phyloP scores from a whole-genome alignment of 2,888 invertebrate species.

The Meteorus cinctellus region DNA sequence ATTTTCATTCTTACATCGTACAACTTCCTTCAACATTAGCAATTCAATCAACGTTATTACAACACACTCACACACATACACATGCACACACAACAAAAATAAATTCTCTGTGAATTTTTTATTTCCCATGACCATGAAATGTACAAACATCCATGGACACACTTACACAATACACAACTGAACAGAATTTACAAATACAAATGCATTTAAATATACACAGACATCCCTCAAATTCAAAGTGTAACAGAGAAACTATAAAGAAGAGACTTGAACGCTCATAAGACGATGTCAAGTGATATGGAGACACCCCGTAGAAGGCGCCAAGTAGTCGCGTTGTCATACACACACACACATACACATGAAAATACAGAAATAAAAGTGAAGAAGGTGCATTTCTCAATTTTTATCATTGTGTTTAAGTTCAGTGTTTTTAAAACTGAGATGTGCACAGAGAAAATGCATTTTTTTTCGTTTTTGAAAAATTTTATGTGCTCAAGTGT shows the following conservation, averaged over 20 bases:
- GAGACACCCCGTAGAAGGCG: slow-evolving; percentile 48
- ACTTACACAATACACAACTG: background rate
- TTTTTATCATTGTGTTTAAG: background rate
- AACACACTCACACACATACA: background rate
- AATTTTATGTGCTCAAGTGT: too few relatives aligned
- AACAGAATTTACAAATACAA: background rate
- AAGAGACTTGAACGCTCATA: slow-evolving; percentile 44
- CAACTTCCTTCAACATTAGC: background rate
- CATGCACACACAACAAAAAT: background rate
- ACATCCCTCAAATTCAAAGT: background rate
- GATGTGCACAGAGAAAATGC: too few relatives aligned
- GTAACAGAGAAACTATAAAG: background rate
- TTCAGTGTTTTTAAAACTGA: too few relatives aligned
- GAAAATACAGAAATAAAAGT: background rate
- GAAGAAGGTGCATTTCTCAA: background rate
- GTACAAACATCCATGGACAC: background rate
- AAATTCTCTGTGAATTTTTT: slow-evolving; percentile 5
- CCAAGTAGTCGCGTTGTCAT: slow-evolving; percentile 11
- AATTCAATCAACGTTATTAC: background rate
- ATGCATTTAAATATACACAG: background rate
- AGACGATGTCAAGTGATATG: slow-evolving; percentile 30
- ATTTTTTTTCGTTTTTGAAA: too few relatives aligned
- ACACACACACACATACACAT: background rate
- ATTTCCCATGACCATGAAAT: slow-evolving; percentile 36
- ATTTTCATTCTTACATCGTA: slow-evolving; percentile 3